Evolutionary conservation across 2,113 vertebrate species (phyloP).

Genomic region (Pholis gunnellus): DNA sequence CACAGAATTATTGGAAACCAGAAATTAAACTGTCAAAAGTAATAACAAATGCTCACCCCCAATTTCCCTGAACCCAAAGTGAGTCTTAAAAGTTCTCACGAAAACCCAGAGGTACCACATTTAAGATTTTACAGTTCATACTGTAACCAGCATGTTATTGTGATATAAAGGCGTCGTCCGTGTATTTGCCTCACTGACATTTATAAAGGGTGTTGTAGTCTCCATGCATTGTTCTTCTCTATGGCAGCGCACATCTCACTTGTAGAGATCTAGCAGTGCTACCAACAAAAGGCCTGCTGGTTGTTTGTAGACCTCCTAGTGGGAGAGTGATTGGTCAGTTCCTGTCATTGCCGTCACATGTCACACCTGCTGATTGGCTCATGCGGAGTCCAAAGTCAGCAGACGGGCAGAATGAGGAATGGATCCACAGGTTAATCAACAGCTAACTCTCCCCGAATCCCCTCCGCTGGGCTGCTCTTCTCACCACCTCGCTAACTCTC

Average conservation of each 20-base stretch:
- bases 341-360: conserved; percentile 68
- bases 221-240: conserved; percentile 42
- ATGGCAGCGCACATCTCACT: conserved; percentile 48
- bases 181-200: conserved; percentile 26
- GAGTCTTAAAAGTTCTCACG: background rate
- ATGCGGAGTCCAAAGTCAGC: conserved; percentile 63
- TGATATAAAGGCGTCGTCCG: conserved; percentile 3
- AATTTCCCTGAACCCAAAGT: background rate
- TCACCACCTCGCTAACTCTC: conserved; percentile 41
- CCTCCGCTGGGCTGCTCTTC: conserved; percentile 28
- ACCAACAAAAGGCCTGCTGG: conserved; percentile 67
- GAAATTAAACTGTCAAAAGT: conserved; percentile 29
- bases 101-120: background rate
- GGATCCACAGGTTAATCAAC: conserved; percentile 55
- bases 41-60: conserved; percentile 15
- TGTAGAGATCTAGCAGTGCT: conserved; percentile 38
- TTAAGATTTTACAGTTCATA: background rate
- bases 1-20: conserved; percentile 33
- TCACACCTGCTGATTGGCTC: conserved; percentile 79
- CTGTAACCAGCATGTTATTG: background rate
- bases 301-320: conserved; percentile 69
- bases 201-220: background rate
- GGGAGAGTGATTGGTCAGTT: conserved; percentile 77
- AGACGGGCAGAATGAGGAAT: conserved; percentile 40
- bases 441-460: conserved; percentile 3